A percentile compares a stretch with the other conserved stretches of the same genome.
phyloP scores from a whole-genome alignment of 2,797 vertebrate species.

The Micrastur ruficollis region DNA sequence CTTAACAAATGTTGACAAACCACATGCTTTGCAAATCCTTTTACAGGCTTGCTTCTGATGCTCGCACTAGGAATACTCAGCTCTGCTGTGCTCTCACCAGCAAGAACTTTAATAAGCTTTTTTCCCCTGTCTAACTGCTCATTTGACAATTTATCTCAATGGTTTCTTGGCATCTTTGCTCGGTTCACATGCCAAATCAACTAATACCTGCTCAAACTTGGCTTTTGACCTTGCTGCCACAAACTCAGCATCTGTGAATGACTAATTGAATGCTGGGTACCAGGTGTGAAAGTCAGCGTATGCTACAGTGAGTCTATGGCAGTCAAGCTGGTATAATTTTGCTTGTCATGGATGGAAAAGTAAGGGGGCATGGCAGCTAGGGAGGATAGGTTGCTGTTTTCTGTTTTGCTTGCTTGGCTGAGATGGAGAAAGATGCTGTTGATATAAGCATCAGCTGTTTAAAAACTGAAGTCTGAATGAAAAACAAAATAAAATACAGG shows the following conservation, averaged over 20 bases:
- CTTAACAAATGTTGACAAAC: background rate
- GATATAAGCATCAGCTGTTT: background rate
- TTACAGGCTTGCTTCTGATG: background rate
- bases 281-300: conserved; percentile 31
- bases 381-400: background rate
- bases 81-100: conserved; percentile 14
- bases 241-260: conserved; percentile 32
- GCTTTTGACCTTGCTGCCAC: conserved; percentile 64
- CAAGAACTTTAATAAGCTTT: conserved; percentile 12
- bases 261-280: conserved; percentile 36
- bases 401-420: background rate
- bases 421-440: background rate
- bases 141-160: conserved; percentile 21
- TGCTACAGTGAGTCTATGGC: conserved; percentile 39
- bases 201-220: conserved; percentile 39
- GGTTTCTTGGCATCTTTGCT: conserved; percentile 20
- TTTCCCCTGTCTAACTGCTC: background rate
- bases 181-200: conserved; percentile 17
- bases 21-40: background rate
- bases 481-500: background rate
- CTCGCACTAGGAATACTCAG: background rate
- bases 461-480: background rate
- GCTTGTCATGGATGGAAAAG: background rate
- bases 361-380: background rate
- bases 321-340: conserved; percentile 36